Conservation (phyloP, 2,888 invertebrate species). For the Anthrax anthrax region DNA sequence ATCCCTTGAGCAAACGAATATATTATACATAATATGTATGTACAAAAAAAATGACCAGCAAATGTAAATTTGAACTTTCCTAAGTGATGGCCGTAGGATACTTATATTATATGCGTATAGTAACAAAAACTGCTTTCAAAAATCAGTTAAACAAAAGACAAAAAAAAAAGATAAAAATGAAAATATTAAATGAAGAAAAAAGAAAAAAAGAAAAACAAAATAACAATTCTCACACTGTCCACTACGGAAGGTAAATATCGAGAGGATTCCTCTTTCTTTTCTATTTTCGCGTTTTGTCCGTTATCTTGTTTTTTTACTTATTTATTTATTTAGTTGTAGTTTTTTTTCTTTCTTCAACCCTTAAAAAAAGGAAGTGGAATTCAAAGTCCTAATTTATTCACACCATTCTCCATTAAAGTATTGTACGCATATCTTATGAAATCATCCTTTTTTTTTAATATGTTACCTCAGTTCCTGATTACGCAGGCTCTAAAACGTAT, state of each 20-base stretch:
- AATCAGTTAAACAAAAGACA: not conserved
- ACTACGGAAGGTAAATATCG: slow-evolving; percentile 10
- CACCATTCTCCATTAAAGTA: not conserved
- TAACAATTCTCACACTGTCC: slow-evolving; percentile 9
- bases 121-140: too few species aligned
- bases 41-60: slow-evolving; percentile 2
- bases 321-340: not conserved
- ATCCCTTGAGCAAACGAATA: slow-evolving; percentile 4
- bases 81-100: not conserved
- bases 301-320: not conserved
- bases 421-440: slow-evolving; percentile 2
- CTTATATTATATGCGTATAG: too few species aligned
- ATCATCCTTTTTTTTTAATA: not conserved
- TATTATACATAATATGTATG: not conserved
- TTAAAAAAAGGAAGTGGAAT: not conserved
- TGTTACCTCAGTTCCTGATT: not conserved
- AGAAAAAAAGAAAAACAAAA: slow-evolving; percentile 1
- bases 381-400: slow-evolving; percentile 5
- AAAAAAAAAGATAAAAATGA: not conserved
- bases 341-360: not conserved
- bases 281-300: not conserved
- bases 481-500: not conserved
- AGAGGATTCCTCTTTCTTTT: slow-evolving; percentile 7
- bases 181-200: too few species aligned
- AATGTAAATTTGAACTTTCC: not conserved